These are phyloP conservation scores for Harlomillsia oculata DNA, from an alignment of 1,140 invertebrate genomes.

Conservation along the genomic window DNA sequence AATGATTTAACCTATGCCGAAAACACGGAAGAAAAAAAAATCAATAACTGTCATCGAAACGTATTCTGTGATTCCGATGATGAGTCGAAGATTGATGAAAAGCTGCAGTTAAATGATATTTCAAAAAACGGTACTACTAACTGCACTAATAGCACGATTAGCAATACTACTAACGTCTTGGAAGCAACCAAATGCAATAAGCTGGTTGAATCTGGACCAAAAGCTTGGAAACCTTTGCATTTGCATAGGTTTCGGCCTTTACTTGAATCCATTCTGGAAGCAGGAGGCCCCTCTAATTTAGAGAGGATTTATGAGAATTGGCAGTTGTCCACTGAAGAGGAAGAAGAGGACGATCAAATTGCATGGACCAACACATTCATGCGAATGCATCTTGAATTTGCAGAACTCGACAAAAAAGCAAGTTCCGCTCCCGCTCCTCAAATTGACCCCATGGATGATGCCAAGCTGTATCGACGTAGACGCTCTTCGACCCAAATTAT, in stretches of 20 bases:
- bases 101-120: slow-evolving; percentile 2
- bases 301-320: slow-evolving; percentile 22
- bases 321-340: slow-evolving; percentile 1
- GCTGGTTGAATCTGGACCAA: too few relatives aligned
- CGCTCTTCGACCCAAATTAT: too few relatives aligned
- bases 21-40: slow-evolving; percentile 1
- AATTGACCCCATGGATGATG: too few relatives aligned
- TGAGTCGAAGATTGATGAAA: slow-evolving; percentile 23
- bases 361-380: slow-evolving; percentile 28
- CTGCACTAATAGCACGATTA: not conserved
- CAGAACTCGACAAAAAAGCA: too few relatives aligned
- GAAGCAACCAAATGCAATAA: not conserved
- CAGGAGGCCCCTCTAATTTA: not conserved
- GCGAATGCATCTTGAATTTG: slow-evolving; percentile 15
- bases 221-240: slow-evolving; percentile 13
- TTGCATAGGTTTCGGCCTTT: slow-evolving; percentile 19
- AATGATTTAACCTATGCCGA: not conserved
- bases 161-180: not conserved
- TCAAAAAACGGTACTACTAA: not conserved
- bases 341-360: not conserved
- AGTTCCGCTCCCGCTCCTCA: too few relatives aligned
- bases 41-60: slow-evolving; percentile 6
- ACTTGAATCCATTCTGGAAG: slow-evolving; percentile 24
- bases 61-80: slow-evolving; percentile 29
- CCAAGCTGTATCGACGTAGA: too few relatives aligned